A percentile compares a stretch with the other conserved stretches of the same genome.
phyloP scores from a whole-genome alignment of 2,797 vertebrate genomes.

The Pteronotus mesoamericanus region DNA sequence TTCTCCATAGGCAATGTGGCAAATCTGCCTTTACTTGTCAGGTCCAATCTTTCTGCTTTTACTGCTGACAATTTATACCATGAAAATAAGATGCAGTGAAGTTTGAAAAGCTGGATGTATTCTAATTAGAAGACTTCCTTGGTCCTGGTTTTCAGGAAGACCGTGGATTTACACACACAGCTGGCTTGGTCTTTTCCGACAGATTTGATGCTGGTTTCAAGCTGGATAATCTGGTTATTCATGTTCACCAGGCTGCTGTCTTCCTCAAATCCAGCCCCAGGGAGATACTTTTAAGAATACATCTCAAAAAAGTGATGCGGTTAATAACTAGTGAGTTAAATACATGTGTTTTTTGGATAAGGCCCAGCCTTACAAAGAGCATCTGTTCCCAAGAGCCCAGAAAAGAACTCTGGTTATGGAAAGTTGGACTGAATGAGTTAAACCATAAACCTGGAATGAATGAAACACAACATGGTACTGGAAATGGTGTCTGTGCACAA shows the following conservation, averaged over 20 bases:
- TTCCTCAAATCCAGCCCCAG: conserved; percentile 65
- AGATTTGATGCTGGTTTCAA: not conserved
- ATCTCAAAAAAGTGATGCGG: conserved; percentile 48
- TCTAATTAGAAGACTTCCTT: conserved; percentile 50
- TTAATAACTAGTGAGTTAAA: not conserved
- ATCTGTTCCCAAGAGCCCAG: conserved; percentile 33
- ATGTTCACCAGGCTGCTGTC: not conserved
- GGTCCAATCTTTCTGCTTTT: conserved; percentile 68
- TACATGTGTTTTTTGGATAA: conserved; percentile 3
- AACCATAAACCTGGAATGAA: conserved; percentile 66
- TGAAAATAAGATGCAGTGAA: conserved; percentile 61
- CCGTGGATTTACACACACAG: not conserved
- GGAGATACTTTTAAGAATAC: conserved; percentile 65
- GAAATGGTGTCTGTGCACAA: conserved; percentile 68
- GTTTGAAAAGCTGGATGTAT: conserved; percentile 64
- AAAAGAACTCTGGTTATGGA: conserved; percentile 28
- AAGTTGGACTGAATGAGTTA: conserved; percentile 48
- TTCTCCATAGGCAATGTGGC: conserved; percentile 36
- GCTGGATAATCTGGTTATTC: not conserved
- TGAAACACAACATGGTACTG: conserved; percentile 41
- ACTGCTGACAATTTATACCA: conserved; percentile 62
- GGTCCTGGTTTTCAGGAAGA: conserved; percentile 64
- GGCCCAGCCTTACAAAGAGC: conserved; percentile 31
- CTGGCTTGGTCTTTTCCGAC: not conserved
- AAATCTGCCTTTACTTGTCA: conserved; percentile 54